Evolutionary conservation across 2,113 vertebrate species (phyloP).

Genomic region (Lophotis ruficrista): DNA sequence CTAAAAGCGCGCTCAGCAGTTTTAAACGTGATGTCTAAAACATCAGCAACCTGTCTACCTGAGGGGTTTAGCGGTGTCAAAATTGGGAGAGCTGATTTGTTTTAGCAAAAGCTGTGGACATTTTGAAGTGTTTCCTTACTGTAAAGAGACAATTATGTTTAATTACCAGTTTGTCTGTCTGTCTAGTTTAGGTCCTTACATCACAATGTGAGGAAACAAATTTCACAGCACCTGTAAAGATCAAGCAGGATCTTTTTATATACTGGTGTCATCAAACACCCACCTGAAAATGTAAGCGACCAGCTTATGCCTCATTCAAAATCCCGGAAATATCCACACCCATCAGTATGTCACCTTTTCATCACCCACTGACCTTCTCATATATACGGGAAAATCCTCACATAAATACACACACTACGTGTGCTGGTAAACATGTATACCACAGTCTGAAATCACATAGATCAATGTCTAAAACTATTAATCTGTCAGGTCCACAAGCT

Average conservation of each 20-base stretch:
- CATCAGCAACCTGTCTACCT: not conserved
- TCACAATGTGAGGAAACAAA: not conserved
- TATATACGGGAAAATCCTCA: not conserved
- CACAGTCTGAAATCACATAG: not conserved
- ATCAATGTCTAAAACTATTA: not conserved
- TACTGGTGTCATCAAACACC: not conserved
- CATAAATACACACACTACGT: not conserved
- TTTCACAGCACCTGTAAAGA: not conserved
- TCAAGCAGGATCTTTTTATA: not conserved
- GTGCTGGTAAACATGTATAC: not conserved
- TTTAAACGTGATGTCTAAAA: not conserved
- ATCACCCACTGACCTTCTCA: no score
- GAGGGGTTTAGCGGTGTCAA: not conserved
- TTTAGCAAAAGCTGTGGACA: fast-evolving
- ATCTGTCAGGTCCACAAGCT: fast-evolving
- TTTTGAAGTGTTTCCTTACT: not conserved
- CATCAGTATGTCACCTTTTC: not conserved
- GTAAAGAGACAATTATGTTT: not conserved
- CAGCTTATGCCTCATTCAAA: not conserved
- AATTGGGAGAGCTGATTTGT: not conserved
- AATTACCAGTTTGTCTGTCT: not conserved
- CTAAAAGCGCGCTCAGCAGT: not conserved
- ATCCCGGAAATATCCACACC: not conserved
- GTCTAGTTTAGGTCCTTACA: not conserved
- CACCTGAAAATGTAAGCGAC: not conserved